phyloP scores from a whole-genome alignment of 2,888 invertebrate genomes.

The Drosophila anomelani region DNA sequence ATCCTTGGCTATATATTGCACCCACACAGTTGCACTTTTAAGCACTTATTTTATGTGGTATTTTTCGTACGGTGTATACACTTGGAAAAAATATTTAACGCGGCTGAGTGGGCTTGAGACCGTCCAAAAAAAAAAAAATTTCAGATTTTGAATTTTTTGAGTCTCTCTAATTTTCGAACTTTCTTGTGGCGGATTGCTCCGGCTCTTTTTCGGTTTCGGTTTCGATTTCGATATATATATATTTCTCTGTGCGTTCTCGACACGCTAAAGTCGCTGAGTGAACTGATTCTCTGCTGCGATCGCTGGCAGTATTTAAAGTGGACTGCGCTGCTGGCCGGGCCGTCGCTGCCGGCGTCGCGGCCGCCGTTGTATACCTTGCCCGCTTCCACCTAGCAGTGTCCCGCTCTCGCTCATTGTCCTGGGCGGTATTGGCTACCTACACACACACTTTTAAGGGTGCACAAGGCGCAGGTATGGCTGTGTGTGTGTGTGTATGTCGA shows the following conservation, averaged over 20 bases:
- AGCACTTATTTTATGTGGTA: background rate
- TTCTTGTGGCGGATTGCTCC: slow-evolving; percentile 1
- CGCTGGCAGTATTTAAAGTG: slow-evolving; percentile 84
- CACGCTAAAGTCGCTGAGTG: slow-evolving; percentile 84
- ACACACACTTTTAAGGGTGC: slow-evolving; percentile 48
- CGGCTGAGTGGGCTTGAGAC: background rate
- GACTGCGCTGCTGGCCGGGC: slow-evolving; percentile 68
- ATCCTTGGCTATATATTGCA: slow-evolving; percentile 11
- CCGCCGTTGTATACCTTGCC: slow-evolving; percentile 16
- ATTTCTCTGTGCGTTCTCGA: slow-evolving; percentile 72
- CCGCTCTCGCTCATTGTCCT: slow-evolving; percentile 28
- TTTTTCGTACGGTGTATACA: background rate
- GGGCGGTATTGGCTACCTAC: slow-evolving; percentile 73
- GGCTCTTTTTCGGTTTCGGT: slow-evolving; percentile 1
- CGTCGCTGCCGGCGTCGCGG: slow-evolving; percentile 45
- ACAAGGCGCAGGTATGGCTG: slow-evolving; percentile 28
- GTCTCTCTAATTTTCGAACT: no score
- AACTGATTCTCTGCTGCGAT: slow-evolving; percentile 84
- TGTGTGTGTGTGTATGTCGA: slow-evolving; percentile 68
- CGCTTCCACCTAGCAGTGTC: background rate
- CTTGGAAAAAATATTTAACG: slow-evolving; percentile 10
- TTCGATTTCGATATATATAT: slow-evolving; percentile 3
- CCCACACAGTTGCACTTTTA: background rate
- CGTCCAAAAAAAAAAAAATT: slow-evolving; percentile 3
- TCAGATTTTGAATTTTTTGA: background rate